These are phyloP conservation scores for Entomobrya proxima DNA, from an alignment of 2,888 invertebrate genomes.

Conservation along the genomic window DNA sequence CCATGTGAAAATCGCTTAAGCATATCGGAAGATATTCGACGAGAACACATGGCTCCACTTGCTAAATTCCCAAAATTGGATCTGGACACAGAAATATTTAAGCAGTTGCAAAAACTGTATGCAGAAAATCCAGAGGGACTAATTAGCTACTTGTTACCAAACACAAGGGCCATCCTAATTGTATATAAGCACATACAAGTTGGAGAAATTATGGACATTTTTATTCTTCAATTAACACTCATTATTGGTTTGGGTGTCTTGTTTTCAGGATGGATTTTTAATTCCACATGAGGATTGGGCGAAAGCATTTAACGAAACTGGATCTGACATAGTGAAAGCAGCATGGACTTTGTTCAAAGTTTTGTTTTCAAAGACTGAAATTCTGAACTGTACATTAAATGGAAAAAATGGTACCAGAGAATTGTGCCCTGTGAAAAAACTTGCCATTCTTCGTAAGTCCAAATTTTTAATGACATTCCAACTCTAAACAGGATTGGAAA, in stretches of 20 bases:
- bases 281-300: slow-evolving; percentile 64
- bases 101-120: slow-evolving; percentile 53
- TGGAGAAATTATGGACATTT: too few species aligned
- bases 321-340: slow-evolving; percentile 61
- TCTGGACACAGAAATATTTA: slow-evolving; percentile 54
- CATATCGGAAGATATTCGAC: slow-evolving; percentile 51
- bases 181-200: too few species aligned
- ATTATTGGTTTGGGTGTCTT: background rate
- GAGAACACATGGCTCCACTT: slow-evolving; percentile 55
- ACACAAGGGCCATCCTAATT: slow-evolving; percentile 42
- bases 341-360: slow-evolving; percentile 67
- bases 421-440: slow-evolving; percentile 64
- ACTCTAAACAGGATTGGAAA: background rate
- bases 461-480: too few species aligned
- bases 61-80: slow-evolving; percentile 54
- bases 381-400: slow-evolving; percentile 63
- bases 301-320: slow-evolving; percentile 55
- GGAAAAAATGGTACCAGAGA: slow-evolving; percentile 68
- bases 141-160: slow-evolving; percentile 55
- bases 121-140: slow-evolving; percentile 55
- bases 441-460: slow-evolving; percentile 68
- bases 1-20: slow-evolving; percentile 55
- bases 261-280: slow-evolving; percentile 63
- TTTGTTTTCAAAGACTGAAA: slow-evolving; percentile 66
- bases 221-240: background rate